Conservation (phyloP, 2,113 vertebrate genomes). For the Barnardius zonarius region DNA sequence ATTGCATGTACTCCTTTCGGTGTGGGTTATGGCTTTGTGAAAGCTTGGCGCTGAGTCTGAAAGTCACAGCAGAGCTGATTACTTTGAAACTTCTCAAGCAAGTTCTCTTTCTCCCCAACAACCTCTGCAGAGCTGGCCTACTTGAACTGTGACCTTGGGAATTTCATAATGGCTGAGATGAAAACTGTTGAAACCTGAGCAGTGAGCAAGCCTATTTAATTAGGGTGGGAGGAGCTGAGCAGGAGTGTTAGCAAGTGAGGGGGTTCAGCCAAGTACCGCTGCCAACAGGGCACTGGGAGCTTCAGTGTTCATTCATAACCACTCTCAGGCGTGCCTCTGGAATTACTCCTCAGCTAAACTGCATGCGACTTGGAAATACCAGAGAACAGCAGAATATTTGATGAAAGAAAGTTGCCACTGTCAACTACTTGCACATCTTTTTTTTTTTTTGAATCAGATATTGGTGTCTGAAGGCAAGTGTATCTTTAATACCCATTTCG, state of each 20-base stretch:
- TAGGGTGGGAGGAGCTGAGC: constrained; percentile 21
- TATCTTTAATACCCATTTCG: neutral
- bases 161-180: neutral
- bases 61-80: neutral
- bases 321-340: neutral
- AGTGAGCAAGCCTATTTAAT: constrained; percentile 16
- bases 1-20: neutral
- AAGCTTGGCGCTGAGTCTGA: neutral
- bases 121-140: neutral
- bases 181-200: constrained; percentile 38
- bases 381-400: neutral
- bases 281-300: neutral
- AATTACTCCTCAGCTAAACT: neutral
- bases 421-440: neutral
- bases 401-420: neutral
- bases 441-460: neutral
- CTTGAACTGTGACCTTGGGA: constrained; percentile 1
- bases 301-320: neutral
- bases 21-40: neutral
- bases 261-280: neutral
- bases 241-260: neutral
- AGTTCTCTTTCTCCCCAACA: neutral
- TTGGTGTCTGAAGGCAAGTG: constrained; percentile 59
- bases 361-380: neutral
- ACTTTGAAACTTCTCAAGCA: neutral